Base-by-base conservation (phyloP, 64 coral and sea anemone species). In the Dendronephthya gigantea region DNA sequence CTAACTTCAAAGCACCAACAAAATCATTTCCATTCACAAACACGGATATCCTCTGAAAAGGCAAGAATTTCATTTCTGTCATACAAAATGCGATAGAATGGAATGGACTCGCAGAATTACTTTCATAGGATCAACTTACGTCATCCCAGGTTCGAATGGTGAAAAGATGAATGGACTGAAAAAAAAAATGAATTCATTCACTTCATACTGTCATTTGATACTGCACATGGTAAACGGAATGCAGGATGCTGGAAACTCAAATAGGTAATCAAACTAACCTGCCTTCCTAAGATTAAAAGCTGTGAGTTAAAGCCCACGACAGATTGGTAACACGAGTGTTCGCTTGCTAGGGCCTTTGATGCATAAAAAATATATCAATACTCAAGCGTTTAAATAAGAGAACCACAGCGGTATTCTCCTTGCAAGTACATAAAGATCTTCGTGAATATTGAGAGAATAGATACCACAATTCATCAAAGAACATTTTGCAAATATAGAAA, bases 281-380 rank as follows among this genome's bases (percentile, higher is more conserved):
- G 93, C 1, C 84, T 85, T 41, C 94, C 94, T n/a, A 98, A 48
- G 3, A 98, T 40, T 1, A 98, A 82, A 65, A 90, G 85, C 51
- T 98, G 94, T 81, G 91, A 92, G 91, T 98, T 98, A 48, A 93
- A 98, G 36, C 93, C 89, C 35, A 29, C 68, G 17, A 89, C 86
- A 6, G 94, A 93, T 82, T 98, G 94, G 27, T 98, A 98, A 88
- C 94, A 98, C 0, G 94, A 93, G 82, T 98, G 91, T 35, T 98
- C 94, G 87, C 94, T 98, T 15, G 94, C 92, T 15, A 92, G 91
- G 14, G 90, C 94, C 94, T 97, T 23, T 19, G 88, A 72, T 32
- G 25, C 29, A 22, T n/a, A n/a, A n/a, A 81, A 51, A 14, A 66
- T 10, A 51, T 19, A 38, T 35, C 12, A 34, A 36, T 2, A 35